Evolutionary conservation across 2,113 vertebrate genomes (phyloP).

Genomic region (Leucopsar rothschildi): DNA sequence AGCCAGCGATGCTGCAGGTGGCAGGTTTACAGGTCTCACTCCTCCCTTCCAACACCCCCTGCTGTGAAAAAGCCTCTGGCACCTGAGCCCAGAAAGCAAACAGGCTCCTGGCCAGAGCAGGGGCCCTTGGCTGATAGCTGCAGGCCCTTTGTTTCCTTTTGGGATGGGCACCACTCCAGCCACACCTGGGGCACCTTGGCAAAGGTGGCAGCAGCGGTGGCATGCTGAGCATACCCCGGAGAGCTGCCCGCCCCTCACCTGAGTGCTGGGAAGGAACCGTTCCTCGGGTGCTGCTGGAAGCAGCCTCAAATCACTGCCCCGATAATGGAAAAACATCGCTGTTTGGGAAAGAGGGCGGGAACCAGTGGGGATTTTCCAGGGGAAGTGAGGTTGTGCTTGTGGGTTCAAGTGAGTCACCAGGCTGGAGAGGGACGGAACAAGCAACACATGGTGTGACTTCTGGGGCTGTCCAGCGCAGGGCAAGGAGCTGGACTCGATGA

Average conservation of each 20-base stretch:
- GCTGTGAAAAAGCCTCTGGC: background rate
- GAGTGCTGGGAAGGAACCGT: accelerated
- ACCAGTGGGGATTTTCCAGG: background rate
- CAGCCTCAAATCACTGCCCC: accelerated
- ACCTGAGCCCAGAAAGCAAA: background rate
- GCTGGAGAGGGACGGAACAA: accelerated
- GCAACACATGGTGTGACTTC: background rate
- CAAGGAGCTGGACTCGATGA: background rate
- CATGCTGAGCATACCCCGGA: accelerated
- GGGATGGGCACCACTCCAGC: background rate
- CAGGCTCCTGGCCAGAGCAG: background rate
- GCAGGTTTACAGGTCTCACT: background rate
- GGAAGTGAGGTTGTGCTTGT: background rate
- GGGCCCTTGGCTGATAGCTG: accelerated
- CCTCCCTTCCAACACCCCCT: background rate
- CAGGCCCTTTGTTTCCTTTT: background rate
- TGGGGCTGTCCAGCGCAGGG: background rate
- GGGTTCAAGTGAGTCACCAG: background rate
- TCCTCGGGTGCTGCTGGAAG: background rate
- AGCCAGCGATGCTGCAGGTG: accelerated
- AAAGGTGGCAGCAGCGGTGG: accelerated
- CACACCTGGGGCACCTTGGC: background rate
- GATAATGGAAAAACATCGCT: background rate
- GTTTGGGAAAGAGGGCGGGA: background rate
- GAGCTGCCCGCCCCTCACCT: background rate